These are phyloP conservation scores for Ephialtes manifestator DNA, from an alignment of 2,888 invertebrate species.

Conservation along the genomic window DNA sequence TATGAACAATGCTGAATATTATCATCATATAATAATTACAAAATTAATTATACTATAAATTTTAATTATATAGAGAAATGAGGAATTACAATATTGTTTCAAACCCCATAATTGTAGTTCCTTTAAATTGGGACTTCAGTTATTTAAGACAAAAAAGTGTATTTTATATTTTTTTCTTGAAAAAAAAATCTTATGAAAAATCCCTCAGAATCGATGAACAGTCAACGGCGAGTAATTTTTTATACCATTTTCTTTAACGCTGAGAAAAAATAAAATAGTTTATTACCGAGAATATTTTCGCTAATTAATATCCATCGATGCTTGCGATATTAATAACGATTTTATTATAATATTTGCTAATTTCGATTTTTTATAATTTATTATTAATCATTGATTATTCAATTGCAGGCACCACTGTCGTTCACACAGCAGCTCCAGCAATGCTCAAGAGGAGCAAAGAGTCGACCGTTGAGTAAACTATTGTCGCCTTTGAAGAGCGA, in stretches of 20 bases:
- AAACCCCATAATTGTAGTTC: too few relatives aligned
- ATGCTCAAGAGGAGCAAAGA: conserved; percentile 90
- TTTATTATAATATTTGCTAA: too few relatives aligned
- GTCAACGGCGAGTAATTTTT: too few relatives aligned
- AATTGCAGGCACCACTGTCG: conserved; percentile 89
- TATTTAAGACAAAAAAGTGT: too few relatives aligned
- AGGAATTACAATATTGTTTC: not conserved
- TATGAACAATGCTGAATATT: not conserved
- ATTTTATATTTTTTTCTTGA: too few relatives aligned
- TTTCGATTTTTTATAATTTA: not conserved
- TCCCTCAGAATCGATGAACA: too few relatives aligned
- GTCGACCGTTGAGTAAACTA: conserved; percentile 89
- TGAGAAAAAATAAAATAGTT: too few relatives aligned
- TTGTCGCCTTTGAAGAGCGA: conserved; percentile 89
- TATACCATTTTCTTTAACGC: too few relatives aligned
- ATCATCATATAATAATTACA: not conserved
- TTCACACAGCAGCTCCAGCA: conserved; percentile 97
- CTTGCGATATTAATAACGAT: too few relatives aligned
- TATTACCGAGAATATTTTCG: not conserved
- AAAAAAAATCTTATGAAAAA: too few relatives aligned
- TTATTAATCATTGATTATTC: conserved; percentile 5
- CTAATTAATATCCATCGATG: too few relatives aligned
- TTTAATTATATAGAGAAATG: not conserved
- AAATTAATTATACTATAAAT: not conserved
- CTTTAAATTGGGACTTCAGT: too few relatives aligned